A percentile compares a stretch with the other conserved stretches of the same genome.
Conservation (phyloP, 53 echinoderm and acorn worm genomes). For the Mesocentrotus franciscanus region DNA sequence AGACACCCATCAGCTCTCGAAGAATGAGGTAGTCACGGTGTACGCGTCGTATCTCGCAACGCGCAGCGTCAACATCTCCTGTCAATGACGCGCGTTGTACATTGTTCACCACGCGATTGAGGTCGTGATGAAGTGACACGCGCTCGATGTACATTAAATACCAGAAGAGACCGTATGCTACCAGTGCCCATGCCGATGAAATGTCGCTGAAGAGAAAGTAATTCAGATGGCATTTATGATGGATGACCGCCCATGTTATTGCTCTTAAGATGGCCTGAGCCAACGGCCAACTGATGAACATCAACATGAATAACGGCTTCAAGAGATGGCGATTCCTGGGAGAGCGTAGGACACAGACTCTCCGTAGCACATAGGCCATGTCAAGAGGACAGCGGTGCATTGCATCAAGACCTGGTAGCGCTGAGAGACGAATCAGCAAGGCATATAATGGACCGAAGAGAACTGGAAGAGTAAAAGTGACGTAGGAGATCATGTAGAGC, state of each 20-base stretch:
- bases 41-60: conserved; percentile 16
- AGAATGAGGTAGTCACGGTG: conserved; percentile 20
- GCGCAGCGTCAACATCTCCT: conserved; percentile 24
- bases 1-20: conserved; percentile 9
- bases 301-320: neutral
- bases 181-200: neutral
- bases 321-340: neutral
- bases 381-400: neutral
- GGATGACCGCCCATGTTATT: neutral
- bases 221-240: conserved; percentile 6
- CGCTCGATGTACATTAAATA: conserved; percentile 55
- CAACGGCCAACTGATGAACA: conserved; percentile 20
- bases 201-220: conserved; percentile 30
- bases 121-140: conserved; percentile 28
- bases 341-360: neutral
- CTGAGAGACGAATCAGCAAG: neutral
- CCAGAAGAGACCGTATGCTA: conserved; percentile 46
- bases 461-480: neutral
- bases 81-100: neutral
- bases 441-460: neutral
- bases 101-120: neutral
- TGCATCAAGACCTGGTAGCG: neutral
- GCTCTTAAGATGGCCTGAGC: conserved; percentile 29
- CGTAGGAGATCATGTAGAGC: conserved; percentile 40
- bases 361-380: neutral